phyloP scores from a whole-genome alignment of 2,888 invertebrate genomes.

The Cheilosia grossa region DNA sequence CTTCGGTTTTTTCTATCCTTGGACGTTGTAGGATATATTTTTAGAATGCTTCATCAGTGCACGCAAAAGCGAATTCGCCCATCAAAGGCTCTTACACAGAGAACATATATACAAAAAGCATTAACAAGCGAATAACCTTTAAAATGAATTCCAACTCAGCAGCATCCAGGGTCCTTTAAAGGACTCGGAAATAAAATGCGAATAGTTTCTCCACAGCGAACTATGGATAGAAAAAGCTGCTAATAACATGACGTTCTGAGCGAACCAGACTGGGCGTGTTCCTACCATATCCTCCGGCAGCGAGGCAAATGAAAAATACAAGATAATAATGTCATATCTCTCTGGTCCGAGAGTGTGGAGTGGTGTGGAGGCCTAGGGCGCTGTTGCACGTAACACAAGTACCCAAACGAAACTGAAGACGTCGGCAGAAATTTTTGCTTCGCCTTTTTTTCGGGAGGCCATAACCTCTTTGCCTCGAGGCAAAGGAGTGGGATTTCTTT shows the following conservation, averaged over 20 bases:
- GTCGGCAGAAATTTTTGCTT: conserved; percentile 59
- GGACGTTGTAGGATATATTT: conserved; percentile 45
- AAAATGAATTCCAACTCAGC: conserved; percentile 61
- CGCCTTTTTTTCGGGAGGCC: conserved; percentile 61
- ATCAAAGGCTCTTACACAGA: conserved; percentile 33
- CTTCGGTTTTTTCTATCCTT: conserved; percentile 27
- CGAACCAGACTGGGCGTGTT: conserved; percentile 63
- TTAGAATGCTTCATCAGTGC: conserved; percentile 39
- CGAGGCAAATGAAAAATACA: conserved; percentile 62
- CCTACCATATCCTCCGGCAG: conserved; percentile 48
- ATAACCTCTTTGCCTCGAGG: conserved; percentile 65
- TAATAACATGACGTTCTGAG: conserved; percentile 57
- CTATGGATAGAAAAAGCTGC: conserved; percentile 38
- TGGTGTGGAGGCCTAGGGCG: conserved; percentile 30
- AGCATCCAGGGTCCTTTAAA: conserved; percentile 45
- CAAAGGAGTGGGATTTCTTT: conserved; percentile 35
- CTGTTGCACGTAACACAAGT: conserved; percentile 67
- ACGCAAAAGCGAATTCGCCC: conserved; percentile 53
- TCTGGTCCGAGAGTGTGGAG: conserved; percentile 45
- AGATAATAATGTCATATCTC: conserved; percentile 58
- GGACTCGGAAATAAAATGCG: conserved; percentile 32
- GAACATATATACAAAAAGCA: conserved; percentile 22
- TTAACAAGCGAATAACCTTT: conserved; percentile 69
- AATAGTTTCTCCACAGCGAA: conserved; percentile 49
- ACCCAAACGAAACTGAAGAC: conserved; percentile 60